Base-by-base conservation (phyloP, 1,140 invertebrate genomes). In the Temnothorax nylanderi region DNA sequence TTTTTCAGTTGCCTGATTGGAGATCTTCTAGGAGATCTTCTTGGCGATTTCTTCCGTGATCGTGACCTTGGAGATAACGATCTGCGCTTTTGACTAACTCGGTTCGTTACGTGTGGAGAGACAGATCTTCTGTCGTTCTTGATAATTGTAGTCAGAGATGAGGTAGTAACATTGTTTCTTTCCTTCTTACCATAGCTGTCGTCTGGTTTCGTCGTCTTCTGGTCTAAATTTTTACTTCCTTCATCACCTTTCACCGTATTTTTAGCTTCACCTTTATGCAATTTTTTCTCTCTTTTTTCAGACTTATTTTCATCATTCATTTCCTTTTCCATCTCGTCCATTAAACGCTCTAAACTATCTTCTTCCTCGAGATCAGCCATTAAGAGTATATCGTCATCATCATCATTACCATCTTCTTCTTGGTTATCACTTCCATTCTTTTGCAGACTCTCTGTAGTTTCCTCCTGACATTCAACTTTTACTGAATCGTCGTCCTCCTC, bases 311-410 rank as follows among this genome's bases (percentile, higher is more conserved):
- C 91, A 75, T 81, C 80, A 8, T 92, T 92, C 87, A 94, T 94
- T 71, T 95, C 94, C 34, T 92, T 86, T n/a, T 95, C 94, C 94
- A 95, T 95, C 64, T 95, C 94, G 44, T 95, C 92, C 92, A 95
- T 95, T 10, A 95, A 82, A 3, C 94, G 92, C 44, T 95, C 94
- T 7, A 95, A 86, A 81, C 94, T 95, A 62, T 94, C 94, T 82
- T 94, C 94, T 65, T 95, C 94, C 71, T 94, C 94, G n/a, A 94
- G 92, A 82, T 95, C 94, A 10, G 94, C 93, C 93, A 95, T 95
- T 7, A 95, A 74, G 6, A 95, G 86, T 6, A 95, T 76, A 69
- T 95, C 94, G 54, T 94, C 94, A 21, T 95, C 94, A 26, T 95
- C 94, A n/a, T 94, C 94, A n/a, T 93, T 92, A 41, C 74, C 85